Base-by-base conservation (phyloP, 2,797 vertebrate species). In the Mareca strepera region DNA sequence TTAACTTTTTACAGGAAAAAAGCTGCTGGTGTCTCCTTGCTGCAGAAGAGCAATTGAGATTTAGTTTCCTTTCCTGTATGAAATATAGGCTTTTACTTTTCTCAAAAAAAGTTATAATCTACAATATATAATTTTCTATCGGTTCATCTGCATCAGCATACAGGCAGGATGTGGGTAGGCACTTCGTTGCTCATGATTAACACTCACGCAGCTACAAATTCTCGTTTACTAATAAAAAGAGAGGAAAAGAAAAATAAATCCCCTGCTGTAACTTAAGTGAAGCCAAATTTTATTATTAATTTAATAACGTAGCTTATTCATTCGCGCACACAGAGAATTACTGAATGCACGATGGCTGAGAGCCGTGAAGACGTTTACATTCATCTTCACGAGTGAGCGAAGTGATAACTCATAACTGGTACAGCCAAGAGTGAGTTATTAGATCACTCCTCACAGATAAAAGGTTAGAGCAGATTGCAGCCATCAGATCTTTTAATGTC, bases 401-500 rank as follows among this genome's bases (percentile, higher is more conserved):
- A 94, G 84, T 50, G 91, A 69, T 95, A 84, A 96, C 72, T 96
- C 92, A 73, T 69, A 56, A 14, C 56, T 64, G 67, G 62, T 74
- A 43, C 84, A 92, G 88, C 60, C 82, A 50, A 78, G 88, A 91
- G 21, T 89, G 88, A 97, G 79, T 95, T 96, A 97, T 96, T 93
- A 93, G 88, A 93, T 94, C 77, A 58, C 73, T 97, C 48, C 72
- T 69, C 87, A 88, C 78, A 92, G 66, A 96, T 88, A 95, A 96
- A 97, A 97, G 93, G 92, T 96, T 96, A 94, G 82, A 89, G 68
- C 48, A 82, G 75, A 96, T 78, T 96, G 82, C 46, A 96, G 74
- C 78, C 84, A 59, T 96, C 84, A 56, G 83, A 85, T 93, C 86
- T 94, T 90, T 96, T 94, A 93, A 83, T 50, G 67, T 77, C 66